Evolutionary conservation across 64 coral and sea anemone species (phyloP).

Genomic region (Montipora capricornis): DNA sequence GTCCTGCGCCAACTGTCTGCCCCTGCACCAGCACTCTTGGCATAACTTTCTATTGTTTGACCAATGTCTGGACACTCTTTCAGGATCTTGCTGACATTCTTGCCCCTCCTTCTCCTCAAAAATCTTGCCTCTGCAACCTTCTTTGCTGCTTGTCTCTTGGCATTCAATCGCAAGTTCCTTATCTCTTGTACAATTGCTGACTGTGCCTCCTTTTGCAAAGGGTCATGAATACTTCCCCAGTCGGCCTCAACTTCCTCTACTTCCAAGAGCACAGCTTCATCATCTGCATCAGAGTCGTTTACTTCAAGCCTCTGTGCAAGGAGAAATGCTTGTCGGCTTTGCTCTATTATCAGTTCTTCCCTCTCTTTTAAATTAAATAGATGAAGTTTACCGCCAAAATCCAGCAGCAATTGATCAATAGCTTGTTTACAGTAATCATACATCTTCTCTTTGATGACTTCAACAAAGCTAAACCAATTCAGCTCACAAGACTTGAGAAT

Average conservation of each 20-base stretch:
- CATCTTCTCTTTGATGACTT: constrained; percentile 39
- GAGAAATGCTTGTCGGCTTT: constrained; percentile 60
- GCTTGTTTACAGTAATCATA: not conserved
- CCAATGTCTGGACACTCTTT: constrained; percentile 41
- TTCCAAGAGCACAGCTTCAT: constrained; percentile 24
- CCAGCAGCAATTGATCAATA: constrained; percentile 43
- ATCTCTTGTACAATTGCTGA: constrained; percentile 22
- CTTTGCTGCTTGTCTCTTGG: constrained; percentile 47
- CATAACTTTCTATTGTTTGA: constrained; percentile 60
- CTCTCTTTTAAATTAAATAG: constrained; percentile 6
- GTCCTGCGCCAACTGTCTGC: constrained; percentile 69
- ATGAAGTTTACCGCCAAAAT: constrained; percentile 45
- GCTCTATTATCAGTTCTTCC: constrained; percentile 22
- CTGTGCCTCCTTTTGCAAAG: constrained; percentile 31
- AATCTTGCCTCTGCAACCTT: not conserved
- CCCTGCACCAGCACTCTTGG: constrained; percentile 43
- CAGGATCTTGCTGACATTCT: not conserved
- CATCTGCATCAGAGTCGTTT: constrained; percentile 36
- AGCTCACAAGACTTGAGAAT: constrained; percentile 29
- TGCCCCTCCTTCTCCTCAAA: constrained; percentile 46
- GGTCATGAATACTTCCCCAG: constrained; percentile 55
- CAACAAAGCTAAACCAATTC: constrained; percentile 66
- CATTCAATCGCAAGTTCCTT: not conserved
- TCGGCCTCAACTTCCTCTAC: constrained; percentile 29
- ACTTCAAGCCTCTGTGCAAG: not conserved